Evolutionary conservation across 2,797 vertebrate species (phyloP).

Genomic region (Coreius guichenoti): DNA sequence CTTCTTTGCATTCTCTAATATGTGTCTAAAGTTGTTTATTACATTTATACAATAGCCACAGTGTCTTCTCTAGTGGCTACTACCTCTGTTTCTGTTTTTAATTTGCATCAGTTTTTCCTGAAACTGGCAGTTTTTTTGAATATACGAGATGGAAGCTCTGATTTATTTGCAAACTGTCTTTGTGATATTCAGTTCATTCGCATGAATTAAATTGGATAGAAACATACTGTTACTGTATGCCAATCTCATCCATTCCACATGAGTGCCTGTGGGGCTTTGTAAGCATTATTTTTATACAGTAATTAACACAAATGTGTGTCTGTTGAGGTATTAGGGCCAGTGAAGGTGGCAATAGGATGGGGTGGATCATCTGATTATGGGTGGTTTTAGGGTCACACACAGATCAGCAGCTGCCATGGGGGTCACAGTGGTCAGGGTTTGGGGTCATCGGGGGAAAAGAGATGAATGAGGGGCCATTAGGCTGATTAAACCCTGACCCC

Average conservation of each 20-base stretch:
- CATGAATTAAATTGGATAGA: slow-evolving; percentile 4
- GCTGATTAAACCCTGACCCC: slow-evolving; percentile 58
- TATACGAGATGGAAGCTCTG: not conserved
- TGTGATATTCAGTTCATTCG: not conserved
- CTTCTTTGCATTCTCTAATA: not conserved
- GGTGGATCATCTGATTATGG: slow-evolving; percentile 37
- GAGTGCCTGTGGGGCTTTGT: not conserved
- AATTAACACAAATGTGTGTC: not conserved
- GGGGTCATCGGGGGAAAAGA: slow-evolving; percentile 30
- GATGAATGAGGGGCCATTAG: slow-evolving; percentile 26
- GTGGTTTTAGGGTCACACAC: slow-evolving; percentile 53
- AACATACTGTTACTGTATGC: not conserved
- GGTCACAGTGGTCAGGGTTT: slow-evolving; percentile 5
- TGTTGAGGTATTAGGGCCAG: not conserved
- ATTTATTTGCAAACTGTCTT: not conserved
- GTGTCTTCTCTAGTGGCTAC: not conserved
- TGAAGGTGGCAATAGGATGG: slow-evolving; percentile 1
- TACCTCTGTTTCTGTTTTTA: not conserved
- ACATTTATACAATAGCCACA: not conserved
- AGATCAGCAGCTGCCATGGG: slow-evolving; percentile 47
- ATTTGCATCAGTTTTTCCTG: not conserved
- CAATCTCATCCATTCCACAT: slow-evolving; percentile 6
- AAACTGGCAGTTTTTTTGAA: not conserved
- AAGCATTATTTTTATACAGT: not conserved
- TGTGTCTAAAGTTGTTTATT: not conserved